Conservation (phyloP, 2,113 vertebrate species). For the Marmota monax region DNA sequence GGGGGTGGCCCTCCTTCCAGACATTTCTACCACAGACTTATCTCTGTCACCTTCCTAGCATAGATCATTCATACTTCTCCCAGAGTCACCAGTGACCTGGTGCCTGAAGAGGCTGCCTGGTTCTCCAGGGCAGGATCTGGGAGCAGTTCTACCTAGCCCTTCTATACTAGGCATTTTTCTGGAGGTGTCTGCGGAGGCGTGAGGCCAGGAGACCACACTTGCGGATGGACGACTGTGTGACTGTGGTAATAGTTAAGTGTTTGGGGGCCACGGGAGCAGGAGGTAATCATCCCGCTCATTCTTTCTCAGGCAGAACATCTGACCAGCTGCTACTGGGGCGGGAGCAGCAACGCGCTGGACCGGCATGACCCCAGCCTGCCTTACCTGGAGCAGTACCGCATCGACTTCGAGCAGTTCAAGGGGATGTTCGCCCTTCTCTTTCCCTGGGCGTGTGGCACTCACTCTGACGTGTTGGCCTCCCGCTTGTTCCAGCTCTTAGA, state of each 20-base stretch:
- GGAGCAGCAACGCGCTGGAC: constrained; percentile 95
- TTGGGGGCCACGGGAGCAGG: not conserved
- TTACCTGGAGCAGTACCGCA: constrained; percentile 98
- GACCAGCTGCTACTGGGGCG: constrained; percentile 99
- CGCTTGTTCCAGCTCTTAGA: constrained; percentile 95
- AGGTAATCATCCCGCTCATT: not conserved
- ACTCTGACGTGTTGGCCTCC: constrained; percentile 92
- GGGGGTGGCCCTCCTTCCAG: not conserved
- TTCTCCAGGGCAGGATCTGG: not conserved
- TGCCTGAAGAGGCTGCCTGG: not conserved
- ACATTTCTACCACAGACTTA: not conserved
- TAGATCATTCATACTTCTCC: not conserved
- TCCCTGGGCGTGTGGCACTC: constrained; percentile 94
- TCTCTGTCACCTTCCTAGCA: not conserved
- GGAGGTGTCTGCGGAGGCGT: not conserved
- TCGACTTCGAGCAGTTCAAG: constrained; percentile 98
- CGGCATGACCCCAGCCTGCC: constrained; percentile 98
- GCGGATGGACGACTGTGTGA: not conserved
- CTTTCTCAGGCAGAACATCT: constrained; percentile 94
- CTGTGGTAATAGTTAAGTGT: not conserved
- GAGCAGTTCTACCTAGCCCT: not conserved
- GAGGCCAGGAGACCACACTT: not conserved
- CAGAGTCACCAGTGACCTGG: not conserved
- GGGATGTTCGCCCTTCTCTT: constrained; percentile 95
- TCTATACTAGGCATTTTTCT: not conserved